These are phyloP conservation scores for Oxygymnocypris stewartii DNA, from an alignment of 2,113 vertebrate genomes.

Conservation along the genomic window DNA sequence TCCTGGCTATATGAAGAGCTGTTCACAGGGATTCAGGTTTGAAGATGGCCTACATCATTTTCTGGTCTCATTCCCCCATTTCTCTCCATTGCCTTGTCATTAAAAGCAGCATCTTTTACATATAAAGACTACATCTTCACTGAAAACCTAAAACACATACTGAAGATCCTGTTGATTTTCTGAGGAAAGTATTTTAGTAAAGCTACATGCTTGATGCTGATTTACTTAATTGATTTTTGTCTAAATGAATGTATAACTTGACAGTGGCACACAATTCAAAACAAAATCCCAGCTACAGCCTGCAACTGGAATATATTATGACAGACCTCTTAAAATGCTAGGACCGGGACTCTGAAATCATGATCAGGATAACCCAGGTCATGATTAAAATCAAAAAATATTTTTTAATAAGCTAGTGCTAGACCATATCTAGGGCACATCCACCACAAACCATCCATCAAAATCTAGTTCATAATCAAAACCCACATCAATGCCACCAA, in stretches of 20 bases:
- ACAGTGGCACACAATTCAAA: not conserved
- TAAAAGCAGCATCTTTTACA: not conserved
- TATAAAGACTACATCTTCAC: not conserved
- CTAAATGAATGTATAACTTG: not conserved
- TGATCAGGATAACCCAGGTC: not conserved
- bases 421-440: not conserved
- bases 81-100: not conserved
- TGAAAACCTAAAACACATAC: not conserved
- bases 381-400: slow-evolving; percentile 6
- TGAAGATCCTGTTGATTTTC: not conserved
- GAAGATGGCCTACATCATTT: not conserved
- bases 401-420: not conserved
- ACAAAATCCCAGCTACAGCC: not conserved
- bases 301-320: not conserved
- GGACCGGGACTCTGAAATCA: not conserved
- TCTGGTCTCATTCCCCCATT: not conserved
- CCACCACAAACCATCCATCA: not conserved
- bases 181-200: not conserved
- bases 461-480: slow-evolving; percentile 7
- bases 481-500: slow-evolving; percentile 11
- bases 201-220: not conserved
- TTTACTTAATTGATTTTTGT: not conserved
- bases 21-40: not conserved
- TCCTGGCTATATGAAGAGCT: not conserved
- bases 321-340: not conserved